Percentiles rank a stretch among this genome's conserved stretches.
Evolutionary conservation across 1,140 invertebrate genomes (phyloP).

Genomic region (Cryptotermes secundus): DNA sequence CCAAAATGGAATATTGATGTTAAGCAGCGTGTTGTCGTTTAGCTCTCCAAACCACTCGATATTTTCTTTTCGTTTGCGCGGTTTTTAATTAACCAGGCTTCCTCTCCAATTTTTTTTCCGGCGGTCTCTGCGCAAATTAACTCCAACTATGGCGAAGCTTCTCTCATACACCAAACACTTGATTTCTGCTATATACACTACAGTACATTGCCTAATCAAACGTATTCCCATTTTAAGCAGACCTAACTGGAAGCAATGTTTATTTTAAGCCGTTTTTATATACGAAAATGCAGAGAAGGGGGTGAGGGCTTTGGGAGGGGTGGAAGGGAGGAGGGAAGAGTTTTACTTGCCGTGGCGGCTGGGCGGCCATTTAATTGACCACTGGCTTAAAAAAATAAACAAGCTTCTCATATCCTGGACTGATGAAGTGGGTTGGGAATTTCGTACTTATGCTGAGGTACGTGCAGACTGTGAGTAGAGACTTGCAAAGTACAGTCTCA

Average conservation of each 20-base stretch:
- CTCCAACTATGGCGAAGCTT: not conserved
- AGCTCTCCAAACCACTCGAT: conserved; percentile 21
- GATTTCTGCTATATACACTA: conserved; percentile 11
- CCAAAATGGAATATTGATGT: not conserved
- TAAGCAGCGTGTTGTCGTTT: not conserved
- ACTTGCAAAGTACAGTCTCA: not conserved
- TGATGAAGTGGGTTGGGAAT: conserved; percentile 31
- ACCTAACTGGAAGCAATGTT: conserved; percentile 26
- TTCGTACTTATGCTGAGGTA: not conserved
- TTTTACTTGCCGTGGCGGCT: conserved; percentile 29
- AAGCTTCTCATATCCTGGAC: conserved; percentile 30
- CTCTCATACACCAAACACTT: not conserved
- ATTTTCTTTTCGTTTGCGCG: conserved; percentile 27
- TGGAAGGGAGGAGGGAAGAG: not conserved
- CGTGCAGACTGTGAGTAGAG: not conserved
- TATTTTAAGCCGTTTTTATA: conserved; percentile 35
- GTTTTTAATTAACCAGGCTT: conserved; percentile 29
- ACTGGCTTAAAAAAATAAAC: conserved; percentile 35
- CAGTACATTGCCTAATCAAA: conserved; percentile 33
- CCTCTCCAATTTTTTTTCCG: not conserved
- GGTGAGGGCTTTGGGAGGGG: not conserved
- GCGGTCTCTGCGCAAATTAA: conserved; percentile 14
- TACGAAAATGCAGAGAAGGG: not conserved
- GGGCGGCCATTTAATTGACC: conserved; percentile 33
- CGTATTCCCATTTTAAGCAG: conserved; percentile 32